Evolutionary conservation across 2,888 invertebrate species (phyloP).

Genomic region (Aphodius sticticus): DNA sequence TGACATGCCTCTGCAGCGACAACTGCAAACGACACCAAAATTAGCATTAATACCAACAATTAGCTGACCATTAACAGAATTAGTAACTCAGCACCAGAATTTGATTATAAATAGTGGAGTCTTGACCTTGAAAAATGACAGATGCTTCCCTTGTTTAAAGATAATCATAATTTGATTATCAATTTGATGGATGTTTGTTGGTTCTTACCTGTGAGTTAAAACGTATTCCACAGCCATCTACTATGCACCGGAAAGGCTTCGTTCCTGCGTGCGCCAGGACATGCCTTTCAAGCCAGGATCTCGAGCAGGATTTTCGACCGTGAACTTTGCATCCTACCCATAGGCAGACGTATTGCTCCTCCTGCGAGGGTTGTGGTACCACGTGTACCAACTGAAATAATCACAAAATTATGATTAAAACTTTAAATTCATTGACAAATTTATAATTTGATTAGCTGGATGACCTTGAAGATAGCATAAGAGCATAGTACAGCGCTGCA

Average conservation of each 20-base stretch:
- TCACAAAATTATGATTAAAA: slow-evolving; percentile 6
- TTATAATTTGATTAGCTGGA: background rate
- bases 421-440: slow-evolving; percentile 13
- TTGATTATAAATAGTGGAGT: background rate
- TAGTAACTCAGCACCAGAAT: background rate
- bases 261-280: slow-evolving; percentile 89
- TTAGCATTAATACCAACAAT: slow-evolving; percentile 9
- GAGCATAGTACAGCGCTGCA: background rate
- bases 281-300: slow-evolving; percentile 93
- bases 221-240: slow-evolving; percentile 89
- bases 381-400: slow-evolving; percentile 72
- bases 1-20: slow-evolving; percentile 90
- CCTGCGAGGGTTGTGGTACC: slow-evolving; percentile 82
- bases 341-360: slow-evolving; percentile 88
- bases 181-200: background rate
- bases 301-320: slow-evolving; percentile 89
- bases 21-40: slow-evolving; percentile 62
- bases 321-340: slow-evolving; percentile 97
- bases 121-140: background rate
- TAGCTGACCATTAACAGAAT: no score
- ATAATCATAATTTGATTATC: no score
- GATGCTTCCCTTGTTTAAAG: no score
- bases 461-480: background rate
- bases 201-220: slow-evolving; percentile 82
- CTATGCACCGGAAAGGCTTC: slow-evolving; percentile 95